Percentiles rank a stretch among this genome's conserved stretches.
phyloP scores from a whole-genome alignment of 2,888 invertebrate genomes.

The Lottia gigantea region DNA sequence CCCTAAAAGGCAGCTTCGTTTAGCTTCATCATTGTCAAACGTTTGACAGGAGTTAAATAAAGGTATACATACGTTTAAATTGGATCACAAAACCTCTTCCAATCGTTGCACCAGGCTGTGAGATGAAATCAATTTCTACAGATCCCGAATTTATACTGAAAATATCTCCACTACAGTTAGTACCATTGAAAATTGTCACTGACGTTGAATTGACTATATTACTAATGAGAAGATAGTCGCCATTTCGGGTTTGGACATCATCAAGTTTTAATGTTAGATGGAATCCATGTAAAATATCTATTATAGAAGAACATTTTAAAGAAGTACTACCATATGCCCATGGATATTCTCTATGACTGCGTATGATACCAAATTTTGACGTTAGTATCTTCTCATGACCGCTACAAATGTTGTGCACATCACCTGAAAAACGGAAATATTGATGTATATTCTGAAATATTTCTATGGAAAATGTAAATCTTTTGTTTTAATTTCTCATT shows the following conservation, averaged over 20 bases:
- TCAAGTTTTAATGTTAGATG: not conserved
- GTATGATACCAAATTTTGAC: slow-evolving; percentile 10
- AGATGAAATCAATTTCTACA: not conserved
- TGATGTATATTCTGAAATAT: too few species aligned
- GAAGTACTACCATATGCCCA: slow-evolving; percentile 17
- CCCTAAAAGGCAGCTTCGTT: too few species aligned
- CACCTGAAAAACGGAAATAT: slow-evolving; percentile 19
- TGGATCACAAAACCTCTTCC: not conserved
- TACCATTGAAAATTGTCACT: not conserved
- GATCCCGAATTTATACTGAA: not conserved
- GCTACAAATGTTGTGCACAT: slow-evolving; percentile 25
- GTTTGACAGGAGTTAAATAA: too few species aligned
- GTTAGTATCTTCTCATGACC: not conserved
- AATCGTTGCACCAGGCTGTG: not conserved
- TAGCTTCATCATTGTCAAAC: too few species aligned
- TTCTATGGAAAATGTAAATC: too few species aligned
- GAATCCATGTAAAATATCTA: not conserved
- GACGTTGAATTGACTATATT: not conserved
- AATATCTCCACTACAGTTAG: not conserved
- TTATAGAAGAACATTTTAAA: not conserved
- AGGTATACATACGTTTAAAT: not conserved
- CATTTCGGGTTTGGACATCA: not conserved
- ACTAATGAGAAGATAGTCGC: not conserved
- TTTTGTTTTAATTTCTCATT: too few species aligned
- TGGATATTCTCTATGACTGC: slow-evolving; percentile 22